Evolutionary conservation across 2,888 invertebrate genomes (phyloP).

Genomic region (Hyposoter dolosus): DNA sequence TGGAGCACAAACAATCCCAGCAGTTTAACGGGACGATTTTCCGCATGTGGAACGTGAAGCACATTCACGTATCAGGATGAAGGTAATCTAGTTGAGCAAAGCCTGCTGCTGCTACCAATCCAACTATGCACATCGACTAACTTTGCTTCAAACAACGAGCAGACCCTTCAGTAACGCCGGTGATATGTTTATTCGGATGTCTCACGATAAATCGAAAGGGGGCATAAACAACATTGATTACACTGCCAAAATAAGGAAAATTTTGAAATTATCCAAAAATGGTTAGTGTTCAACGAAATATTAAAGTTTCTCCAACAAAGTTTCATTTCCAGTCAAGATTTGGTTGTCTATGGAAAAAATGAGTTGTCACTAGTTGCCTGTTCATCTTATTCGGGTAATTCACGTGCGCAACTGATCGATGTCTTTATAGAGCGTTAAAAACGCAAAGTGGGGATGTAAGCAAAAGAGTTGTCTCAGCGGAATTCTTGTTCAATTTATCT

Average conservation of each 20-base stretch:
- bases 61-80: constrained; percentile 15
- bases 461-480: neutral
- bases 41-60: constrained; percentile 11
- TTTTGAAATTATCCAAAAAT: too few relatives aligned
- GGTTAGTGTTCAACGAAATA: too few relatives aligned
- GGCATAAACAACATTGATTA: neutral
- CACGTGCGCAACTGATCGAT: constrained; percentile 21
- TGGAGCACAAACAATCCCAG: constrained; percentile 16
- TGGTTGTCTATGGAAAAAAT: too few relatives aligned
- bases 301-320: too few relatives aligned
- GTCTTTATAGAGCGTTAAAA: neutral
- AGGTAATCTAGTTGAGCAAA: constrained; percentile 48
- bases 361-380: too few relatives aligned
- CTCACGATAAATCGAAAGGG: constrained; percentile 9
- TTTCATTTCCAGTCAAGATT: too few relatives aligned
- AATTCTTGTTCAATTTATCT: constrained; percentile 63
- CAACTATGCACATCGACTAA: constrained; percentile 23
- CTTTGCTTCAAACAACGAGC: constrained; percentile 2
- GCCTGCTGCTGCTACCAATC: constrained; percentile 25
- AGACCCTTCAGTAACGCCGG: neutral
- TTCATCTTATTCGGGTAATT: constrained; percentile 48
- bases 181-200: neutral
- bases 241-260: neutral
- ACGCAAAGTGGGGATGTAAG: neutral
- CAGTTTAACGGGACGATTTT: constrained; percentile 29